Percentiles rank a stretch among this genome's conserved stretches.
Conservation (phyloP, 2,888 invertebrate genomes). For the Nemotelus nigrinus region DNA sequence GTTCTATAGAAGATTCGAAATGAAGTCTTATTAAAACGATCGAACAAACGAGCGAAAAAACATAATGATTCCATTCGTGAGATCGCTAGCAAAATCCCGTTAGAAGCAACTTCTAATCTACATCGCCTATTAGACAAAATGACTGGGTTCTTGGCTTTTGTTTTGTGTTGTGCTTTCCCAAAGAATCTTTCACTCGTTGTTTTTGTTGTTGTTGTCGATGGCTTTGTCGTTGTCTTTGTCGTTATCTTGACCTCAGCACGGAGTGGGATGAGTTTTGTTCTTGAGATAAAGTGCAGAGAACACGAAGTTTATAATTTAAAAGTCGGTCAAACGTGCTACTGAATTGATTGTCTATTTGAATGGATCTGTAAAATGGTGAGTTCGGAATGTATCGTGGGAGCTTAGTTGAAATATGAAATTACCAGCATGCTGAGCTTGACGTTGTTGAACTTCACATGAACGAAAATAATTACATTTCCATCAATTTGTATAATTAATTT, state of each 20-base stretch:
- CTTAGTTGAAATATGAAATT: no score
- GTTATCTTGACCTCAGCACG: not conserved
- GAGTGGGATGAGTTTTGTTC: not conserved
- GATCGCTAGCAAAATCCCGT: constrained; percentile 28
- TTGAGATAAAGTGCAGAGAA: constrained; percentile 17
- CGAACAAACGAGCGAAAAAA: not conserved
- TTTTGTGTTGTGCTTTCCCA: constrained; percentile 16
- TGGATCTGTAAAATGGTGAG: no score
- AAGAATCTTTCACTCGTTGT: not conserved
- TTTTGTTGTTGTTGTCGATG: not conserved
- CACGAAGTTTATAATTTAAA: constrained; percentile 24
- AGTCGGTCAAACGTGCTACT: constrained; percentile 44
- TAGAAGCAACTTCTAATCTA: constrained; percentile 35
- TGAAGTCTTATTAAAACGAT: constrained; percentile 6
- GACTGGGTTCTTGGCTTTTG: not conserved
- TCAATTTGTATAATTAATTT: no score
- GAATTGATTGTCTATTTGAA: constrained; percentile 25
- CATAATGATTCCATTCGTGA: not conserved
- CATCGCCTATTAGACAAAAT: constrained; percentile 7
- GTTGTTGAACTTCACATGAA: not conserved
- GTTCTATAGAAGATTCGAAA: no score
- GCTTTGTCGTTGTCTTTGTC: not conserved
- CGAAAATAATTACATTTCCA: not conserved
- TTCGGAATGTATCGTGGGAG: no score
- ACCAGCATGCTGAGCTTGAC: not conserved